Evolutionary conservation across 2,888 invertebrate genomes (phyloP), one percentile per base, ranked within the genome.

Genomic region (Drosophila glabriapex): DNA sequence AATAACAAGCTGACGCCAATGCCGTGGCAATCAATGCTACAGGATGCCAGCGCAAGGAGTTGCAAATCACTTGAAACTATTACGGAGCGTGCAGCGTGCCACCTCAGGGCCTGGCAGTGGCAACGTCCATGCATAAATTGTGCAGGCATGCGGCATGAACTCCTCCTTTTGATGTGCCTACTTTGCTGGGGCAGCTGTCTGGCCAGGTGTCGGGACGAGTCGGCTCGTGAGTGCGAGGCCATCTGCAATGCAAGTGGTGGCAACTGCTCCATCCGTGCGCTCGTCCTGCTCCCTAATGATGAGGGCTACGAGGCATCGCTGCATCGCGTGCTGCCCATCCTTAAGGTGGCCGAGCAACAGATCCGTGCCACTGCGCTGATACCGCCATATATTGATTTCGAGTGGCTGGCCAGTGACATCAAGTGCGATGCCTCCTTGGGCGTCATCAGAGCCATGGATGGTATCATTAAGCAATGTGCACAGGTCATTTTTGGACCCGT

Each of bases 401-500:
- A 95, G 72, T 95, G 95, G 94, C 92, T 94, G 76, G 93, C 94
- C 12, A 95, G 95, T 82, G 96, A 97, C 91, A 97, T 97, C 90
- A 95, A 95, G 72, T 97, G 97, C 78, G 96, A 96, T 82, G 95
- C 96, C 3, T 96, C 96, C 1, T 95, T 95, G 91, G 96, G 96
- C 0, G 95, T 96, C 60, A 95, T 96, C 59, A 95, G 95, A 0
- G 96, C 96, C 1, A 95, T 97, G 84, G 96, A 96, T 83, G 96
- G 96, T 2, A 96, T 96, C 91, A 95, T 94, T 19, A 94, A 95
- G 70, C 95, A 96, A 84, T 97, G 97, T 92, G 95, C 96, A 0
- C 96, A 97, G 88, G 95, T 97, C 0, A 95, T 97, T 87, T 95
- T 97, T 83, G 97, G 97, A 14, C 97, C 97, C 0, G 95, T 96